These are phyloP conservation scores for Myiozetetes cayanensis DNA, from an alignment of 2,113 vertebrate species.

Conservation along the genomic window DNA sequence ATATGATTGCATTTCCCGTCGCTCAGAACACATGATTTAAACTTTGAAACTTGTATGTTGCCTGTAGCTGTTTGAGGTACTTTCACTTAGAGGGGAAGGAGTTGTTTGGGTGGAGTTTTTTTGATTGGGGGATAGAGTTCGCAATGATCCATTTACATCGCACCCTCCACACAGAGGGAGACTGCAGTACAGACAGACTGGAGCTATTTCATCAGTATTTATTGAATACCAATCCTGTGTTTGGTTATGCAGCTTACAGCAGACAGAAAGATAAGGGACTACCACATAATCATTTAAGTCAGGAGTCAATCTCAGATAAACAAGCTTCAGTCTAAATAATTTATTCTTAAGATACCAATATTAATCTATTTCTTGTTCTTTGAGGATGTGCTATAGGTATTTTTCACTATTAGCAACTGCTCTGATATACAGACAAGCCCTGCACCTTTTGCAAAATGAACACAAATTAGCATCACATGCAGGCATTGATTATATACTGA, in stretches of 20 bases:
- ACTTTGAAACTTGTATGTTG: not conserved
- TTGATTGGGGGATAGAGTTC: not conserved
- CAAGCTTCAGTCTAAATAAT: not conserved
- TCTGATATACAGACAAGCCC: not conserved
- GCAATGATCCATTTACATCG: not conserved
- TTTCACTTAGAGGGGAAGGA: not conserved
- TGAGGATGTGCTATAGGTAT: not conserved
- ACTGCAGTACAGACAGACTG: not conserved
- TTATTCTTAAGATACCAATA: not conserved
- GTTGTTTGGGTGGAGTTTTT: not conserved
- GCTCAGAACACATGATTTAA: not conserved
- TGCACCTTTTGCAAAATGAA: not conserved
- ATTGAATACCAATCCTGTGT: not conserved
- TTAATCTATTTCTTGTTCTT: not conserved
- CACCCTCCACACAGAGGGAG: not conserved
- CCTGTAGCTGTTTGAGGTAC: not conserved
- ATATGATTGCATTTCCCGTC: not conserved
- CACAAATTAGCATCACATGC: not conserved
- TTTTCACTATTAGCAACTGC: not conserved
- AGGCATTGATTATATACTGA: not conserved
- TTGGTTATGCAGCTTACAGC: not conserved
- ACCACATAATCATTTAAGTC: not conserved
- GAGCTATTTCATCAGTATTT: not conserved
- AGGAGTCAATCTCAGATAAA: not conserved
- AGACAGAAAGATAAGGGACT: not conserved